Evolutionary conservation across 2,888 invertebrate species (phyloP).

Genomic region (Caenorhabditis parvicauda): DNA sequence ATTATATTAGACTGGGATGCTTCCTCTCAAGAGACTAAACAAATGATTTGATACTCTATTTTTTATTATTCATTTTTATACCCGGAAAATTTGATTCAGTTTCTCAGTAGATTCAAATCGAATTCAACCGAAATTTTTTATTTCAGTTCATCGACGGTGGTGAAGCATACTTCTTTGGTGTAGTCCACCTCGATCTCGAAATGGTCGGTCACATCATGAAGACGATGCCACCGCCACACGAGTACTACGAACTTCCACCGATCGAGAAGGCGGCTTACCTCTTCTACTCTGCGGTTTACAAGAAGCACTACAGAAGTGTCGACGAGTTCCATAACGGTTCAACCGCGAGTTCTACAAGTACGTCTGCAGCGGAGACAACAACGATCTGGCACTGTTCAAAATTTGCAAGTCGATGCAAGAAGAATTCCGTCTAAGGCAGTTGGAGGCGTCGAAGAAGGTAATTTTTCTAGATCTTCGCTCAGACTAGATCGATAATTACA

Average conservation of each 20-base stretch:
- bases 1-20: too few species aligned
- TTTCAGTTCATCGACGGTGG: slow-evolving; percentile 11
- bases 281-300: slow-evolving; percentile 32
- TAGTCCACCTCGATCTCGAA: slow-evolving; percentile 20
- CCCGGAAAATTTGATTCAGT: too few species aligned
- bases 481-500: too few species aligned
- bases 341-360: slow-evolving; percentile 35
- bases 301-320: slow-evolving; percentile 22
- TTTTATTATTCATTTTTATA: too few species aligned
- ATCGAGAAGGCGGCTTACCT: slow-evolving; percentile 29
- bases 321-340: slow-evolving; percentile 32
- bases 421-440: slow-evolving; percentile 14
- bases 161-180: slow-evolving; percentile 30
- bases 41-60: too few species aligned
- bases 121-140: too few species aligned
- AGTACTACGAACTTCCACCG: slow-evolving; percentile 17
- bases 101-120: too few species aligned
- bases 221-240: slow-evolving; percentile 26
- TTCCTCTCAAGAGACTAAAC: too few species aligned
- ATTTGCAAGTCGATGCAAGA: slow-evolving; percentile 36
- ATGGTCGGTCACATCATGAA: slow-evolving; percentile 14
- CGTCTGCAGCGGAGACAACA: slow-evolving; percentile 21
- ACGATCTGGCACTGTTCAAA: slow-evolving; percentile 27
- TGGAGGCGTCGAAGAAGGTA: slow-evolving; percentile 15
- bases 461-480: too few species aligned